Evolutionary conservation across 2,888 invertebrate genomes (phyloP).

Genomic region (Helleia helle): DNA sequence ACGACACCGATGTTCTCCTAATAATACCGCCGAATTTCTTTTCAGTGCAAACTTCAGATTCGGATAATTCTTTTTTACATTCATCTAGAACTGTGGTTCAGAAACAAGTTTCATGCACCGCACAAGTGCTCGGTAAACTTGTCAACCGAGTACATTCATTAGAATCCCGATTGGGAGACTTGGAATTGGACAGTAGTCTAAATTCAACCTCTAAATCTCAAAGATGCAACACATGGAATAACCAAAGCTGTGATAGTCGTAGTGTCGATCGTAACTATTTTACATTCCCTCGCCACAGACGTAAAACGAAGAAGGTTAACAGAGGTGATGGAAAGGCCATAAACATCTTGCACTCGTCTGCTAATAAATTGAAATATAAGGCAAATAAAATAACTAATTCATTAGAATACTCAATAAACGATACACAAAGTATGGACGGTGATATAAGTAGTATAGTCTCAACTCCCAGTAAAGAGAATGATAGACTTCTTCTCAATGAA

Average conservation of each 20-base stretch:
- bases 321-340: constrained; percentile 36
- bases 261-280: constrained; percentile 49
- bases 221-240: constrained; percentile 36
- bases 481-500: constrained; percentile 57
- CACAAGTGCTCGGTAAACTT: constrained; percentile 67
- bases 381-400: constrained; percentile 6
- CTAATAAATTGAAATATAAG: background rate
- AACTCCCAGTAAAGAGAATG: constrained; percentile 60
- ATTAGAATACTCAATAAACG: constrained; percentile 25
- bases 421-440: constrained; percentile 59
- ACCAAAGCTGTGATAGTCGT: constrained; percentile 43
- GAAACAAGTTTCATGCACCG: constrained; percentile 60
- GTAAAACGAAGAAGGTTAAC: constrained; percentile 35
- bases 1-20: constrained; percentile 88
- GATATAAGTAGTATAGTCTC: constrained; percentile 62
- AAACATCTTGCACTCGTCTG: constrained; percentile 40
- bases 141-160: constrained; percentile 77
- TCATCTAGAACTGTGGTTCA: constrained; percentile 63
- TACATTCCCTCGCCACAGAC: constrained; percentile 57
- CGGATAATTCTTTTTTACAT: constrained; percentile 61
- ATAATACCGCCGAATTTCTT: constrained; percentile 86
- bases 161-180: constrained; percentile 64
- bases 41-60: constrained; percentile 73
- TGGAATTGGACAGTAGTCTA: constrained; percentile 45
- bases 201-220: constrained; percentile 34